Conservation (phyloP, 2,113 vertebrate species). For the Vulpes lagopus region DNA sequence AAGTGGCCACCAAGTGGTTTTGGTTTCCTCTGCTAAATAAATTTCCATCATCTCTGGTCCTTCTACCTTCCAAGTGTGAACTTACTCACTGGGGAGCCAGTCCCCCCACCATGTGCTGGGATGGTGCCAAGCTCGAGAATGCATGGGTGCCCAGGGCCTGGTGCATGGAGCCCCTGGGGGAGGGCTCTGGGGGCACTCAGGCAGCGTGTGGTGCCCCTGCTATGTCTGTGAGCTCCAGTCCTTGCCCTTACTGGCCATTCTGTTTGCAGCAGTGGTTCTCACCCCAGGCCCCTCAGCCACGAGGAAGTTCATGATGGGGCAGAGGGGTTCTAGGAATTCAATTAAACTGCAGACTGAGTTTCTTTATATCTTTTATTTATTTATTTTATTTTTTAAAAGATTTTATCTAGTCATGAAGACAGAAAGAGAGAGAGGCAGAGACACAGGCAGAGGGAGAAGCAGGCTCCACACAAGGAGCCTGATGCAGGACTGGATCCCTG, state of each 20-base stretch:
- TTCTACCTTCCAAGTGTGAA: neutral
- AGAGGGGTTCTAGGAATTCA: neutral
- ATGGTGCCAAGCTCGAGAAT: neutral
- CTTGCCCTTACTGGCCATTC: neutral
- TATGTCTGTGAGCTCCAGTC: neutral
- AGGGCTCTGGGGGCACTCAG: too few relatives aligned
- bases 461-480: too few relatives aligned
- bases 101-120: neutral
- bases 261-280: neutral
- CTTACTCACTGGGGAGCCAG: neutral
- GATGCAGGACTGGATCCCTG: too few relatives aligned
- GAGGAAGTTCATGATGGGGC: neutral
- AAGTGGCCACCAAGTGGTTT: neutral
- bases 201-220: neutral
- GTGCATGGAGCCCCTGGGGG: rapidly evolving
- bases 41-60: neutral
- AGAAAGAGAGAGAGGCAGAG: too few relatives aligned
- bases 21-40: neutral
- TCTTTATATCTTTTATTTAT: too few relatives aligned
- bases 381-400: too few relatives aligned
- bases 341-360: neutral
- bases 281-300: neutral
- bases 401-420: too few relatives aligned
- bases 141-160: neutral
- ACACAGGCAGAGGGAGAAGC: too few relatives aligned